phyloP scores from a whole-genome alignment of 2,797 vertebrate genomes.

The Enteromius treurensis region DNA sequence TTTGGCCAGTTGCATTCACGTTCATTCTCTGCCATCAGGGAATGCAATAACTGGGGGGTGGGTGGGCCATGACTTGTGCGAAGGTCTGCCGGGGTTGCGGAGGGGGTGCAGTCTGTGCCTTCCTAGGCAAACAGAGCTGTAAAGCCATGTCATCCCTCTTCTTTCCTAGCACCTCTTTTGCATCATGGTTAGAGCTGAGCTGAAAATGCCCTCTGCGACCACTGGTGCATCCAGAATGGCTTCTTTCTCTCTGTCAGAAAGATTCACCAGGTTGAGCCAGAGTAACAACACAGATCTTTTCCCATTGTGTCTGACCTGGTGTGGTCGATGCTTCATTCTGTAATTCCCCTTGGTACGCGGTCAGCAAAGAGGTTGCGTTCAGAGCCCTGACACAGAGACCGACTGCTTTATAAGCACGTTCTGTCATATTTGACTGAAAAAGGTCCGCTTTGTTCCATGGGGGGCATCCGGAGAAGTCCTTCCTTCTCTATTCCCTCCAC shows the following conservation, averaged over 20 bases:
- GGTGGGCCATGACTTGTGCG: background rate
- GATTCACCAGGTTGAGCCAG: background rate
- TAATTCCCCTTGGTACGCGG: no score
- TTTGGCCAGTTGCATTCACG: background rate
- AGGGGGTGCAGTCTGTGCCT: background rate
- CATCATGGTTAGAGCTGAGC: conserved; percentile 47
- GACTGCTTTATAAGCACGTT: no score
- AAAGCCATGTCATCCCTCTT: conserved; percentile 49
- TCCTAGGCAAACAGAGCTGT: background rate
- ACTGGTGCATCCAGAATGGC: background rate
- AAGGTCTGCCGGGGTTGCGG: background rate
- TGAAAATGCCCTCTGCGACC: conserved; percentile 13
- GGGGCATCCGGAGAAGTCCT: background rate
- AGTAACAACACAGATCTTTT: background rate
- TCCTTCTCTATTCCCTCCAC: background rate
- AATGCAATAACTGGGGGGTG: background rate
- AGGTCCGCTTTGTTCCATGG: no score
- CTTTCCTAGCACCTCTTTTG: conserved; percentile 19
- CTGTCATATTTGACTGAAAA: no score
- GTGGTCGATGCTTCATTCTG: no score
- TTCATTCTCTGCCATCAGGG: background rate
- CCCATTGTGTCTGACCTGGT: background rate
- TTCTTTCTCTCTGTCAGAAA: background rate
- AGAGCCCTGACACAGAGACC: no score
- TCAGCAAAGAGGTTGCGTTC: no score